phyloP scores from a whole-genome alignment of 2,888 invertebrate genomes.

The Apamea crenata region DNA sequence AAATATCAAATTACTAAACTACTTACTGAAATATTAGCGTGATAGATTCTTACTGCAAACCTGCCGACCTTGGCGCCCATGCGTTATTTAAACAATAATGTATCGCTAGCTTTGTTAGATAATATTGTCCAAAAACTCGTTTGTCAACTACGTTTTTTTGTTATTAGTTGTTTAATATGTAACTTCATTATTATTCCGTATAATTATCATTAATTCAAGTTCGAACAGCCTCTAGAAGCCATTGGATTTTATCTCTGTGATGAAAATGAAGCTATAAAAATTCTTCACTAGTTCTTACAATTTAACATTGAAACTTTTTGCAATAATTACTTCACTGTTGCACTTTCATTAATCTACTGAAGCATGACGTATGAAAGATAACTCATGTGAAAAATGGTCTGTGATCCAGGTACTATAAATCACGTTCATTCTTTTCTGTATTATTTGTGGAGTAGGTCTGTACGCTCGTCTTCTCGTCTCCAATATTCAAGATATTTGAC shows the following conservation, averaged over 20 bases:
- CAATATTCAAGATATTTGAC: slow-evolving; percentile 46
- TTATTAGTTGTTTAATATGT: slow-evolving; percentile 23
- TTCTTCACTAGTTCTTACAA: slow-evolving; percentile 28
- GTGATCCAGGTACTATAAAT: slow-evolving; percentile 39
- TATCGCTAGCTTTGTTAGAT: slow-evolving; percentile 35
- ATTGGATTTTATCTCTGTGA: slow-evolving; percentile 15
- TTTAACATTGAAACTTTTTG: slow-evolving; percentile 50
- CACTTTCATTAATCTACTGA: slow-evolving; percentile 61
- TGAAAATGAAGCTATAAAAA: slow-evolving; percentile 16
- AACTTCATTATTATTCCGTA: slow-evolving; percentile 25
- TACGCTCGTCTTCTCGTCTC: slow-evolving; percentile 7
- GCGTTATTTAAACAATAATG: slow-evolving; percentile 45
- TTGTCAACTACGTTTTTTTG: slow-evolving; percentile 34
- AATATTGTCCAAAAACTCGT: slow-evolving; percentile 44
- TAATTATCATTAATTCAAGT: slow-evolving; percentile 27
- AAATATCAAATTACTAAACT: slow-evolving; percentile 36
- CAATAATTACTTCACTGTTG: slow-evolving; percentile 51
- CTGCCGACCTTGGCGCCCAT: slow-evolving; percentile 58
- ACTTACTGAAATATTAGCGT: slow-evolving; percentile 43
- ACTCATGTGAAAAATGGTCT: slow-evolving; percentile 50
- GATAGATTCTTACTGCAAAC: slow-evolving; percentile 45
- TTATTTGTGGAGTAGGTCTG: slow-evolving; percentile 24
- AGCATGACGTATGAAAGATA: slow-evolving; percentile 54
- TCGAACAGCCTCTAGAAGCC: neutral
- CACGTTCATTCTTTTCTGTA: slow-evolving; percentile 32